Conservation (phyloP, 2,888 invertebrate species). For the Neoascia interrupta region DNA sequence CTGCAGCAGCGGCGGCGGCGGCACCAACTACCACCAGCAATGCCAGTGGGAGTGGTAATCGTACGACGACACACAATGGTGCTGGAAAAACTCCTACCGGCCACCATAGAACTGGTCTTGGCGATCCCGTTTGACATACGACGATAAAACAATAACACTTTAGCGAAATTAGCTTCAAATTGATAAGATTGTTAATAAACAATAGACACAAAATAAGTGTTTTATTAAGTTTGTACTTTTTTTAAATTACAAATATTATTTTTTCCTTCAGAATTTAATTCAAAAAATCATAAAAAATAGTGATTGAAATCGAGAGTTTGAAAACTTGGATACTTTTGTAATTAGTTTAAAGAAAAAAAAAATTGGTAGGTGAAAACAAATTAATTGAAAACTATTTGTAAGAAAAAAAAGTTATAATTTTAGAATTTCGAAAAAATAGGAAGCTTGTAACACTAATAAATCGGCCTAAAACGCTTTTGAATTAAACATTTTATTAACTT, state of each 20-base stretch:
- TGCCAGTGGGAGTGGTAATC: slow-evolving; percentile 37
- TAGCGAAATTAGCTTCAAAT: slow-evolving; percentile 61
- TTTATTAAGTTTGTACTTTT: slow-evolving; percentile 42
- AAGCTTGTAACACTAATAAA: too few relatives aligned
- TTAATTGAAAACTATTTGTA: slow-evolving; percentile 32
- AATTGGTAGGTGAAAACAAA: slow-evolving; percentile 22
- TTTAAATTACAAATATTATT: slow-evolving; percentile 1
- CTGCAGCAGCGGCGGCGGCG: slow-evolving; percentile 11
- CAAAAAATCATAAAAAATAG: background rate
- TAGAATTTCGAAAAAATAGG: too few relatives aligned
- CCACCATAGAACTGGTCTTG: slow-evolving; percentile 64
- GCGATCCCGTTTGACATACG: slow-evolving; percentile 73
- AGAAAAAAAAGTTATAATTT: slow-evolving; percentile 3
- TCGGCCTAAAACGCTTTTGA: slow-evolving; percentile 47
- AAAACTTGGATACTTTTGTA: slow-evolving; percentile 58
- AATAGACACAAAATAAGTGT: slow-evolving; percentile 18
- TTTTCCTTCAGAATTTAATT: slow-evolving; percentile 22
- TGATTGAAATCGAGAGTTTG: slow-evolving; percentile 42
- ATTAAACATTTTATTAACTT: too few relatives aligned
- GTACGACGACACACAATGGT: slow-evolving; percentile 31
- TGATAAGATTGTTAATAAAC: slow-evolving; percentile 47
- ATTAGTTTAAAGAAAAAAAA: slow-evolving; percentile 44
- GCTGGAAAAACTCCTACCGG: slow-evolving; percentile 44
- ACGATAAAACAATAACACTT: slow-evolving; percentile 70
- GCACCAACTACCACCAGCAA: slow-evolving; percentile 53